Evolutionary conservation across 2,888 invertebrate genomes (phyloP).

Genomic region (Hartigia nigra): DNA sequence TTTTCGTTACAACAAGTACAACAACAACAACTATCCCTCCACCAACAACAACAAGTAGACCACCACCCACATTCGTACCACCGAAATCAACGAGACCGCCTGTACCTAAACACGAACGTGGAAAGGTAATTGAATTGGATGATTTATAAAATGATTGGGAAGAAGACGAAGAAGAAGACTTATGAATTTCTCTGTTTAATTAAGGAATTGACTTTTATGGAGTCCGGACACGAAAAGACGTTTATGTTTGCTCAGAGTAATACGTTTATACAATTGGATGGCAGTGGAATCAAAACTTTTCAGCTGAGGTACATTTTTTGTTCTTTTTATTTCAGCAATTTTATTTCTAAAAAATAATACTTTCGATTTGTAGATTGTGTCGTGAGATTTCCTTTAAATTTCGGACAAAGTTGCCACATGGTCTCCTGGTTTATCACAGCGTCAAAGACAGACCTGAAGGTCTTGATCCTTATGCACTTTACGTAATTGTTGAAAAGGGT

Average conservation of each 20-base stretch:
- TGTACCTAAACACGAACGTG: conserved; percentile 79
- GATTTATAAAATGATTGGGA: background rate
- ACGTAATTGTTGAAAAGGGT: conserved; percentile 92
- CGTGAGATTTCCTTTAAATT: conserved; percentile 91
- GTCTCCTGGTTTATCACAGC: conserved; percentile 89
- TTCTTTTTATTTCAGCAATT: background rate
- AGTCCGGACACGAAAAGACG: conserved; percentile 85
- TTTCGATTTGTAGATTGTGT: conserved; percentile 72
- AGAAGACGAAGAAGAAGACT: background rate
- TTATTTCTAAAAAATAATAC: background rate
- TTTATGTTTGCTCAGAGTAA: conserved; percentile 93
- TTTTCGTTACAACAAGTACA: conserved; percentile 61
- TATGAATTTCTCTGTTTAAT: background rate
- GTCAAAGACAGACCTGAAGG: conserved; percentile 85
- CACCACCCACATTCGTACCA: conserved; percentile 62
- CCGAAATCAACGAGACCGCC: conserved; percentile 71
- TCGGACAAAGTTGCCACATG: conserved; percentile 88
- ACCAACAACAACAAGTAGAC: conserved; percentile 65
- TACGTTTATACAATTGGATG: conserved; percentile 90
- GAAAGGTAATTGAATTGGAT: conserved; percentile 58
- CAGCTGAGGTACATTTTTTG: conserved; percentile 77
- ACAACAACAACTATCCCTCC: conserved; percentile 66
- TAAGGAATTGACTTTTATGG: conserved; percentile 86
- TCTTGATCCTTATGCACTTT: conserved; percentile 89
- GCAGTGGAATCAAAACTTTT: conserved; percentile 90